These are phyloP conservation scores for Lasioglossum baleicum DNA, from an alignment of 1,140 invertebrate species.

Conservation along the genomic window DNA sequence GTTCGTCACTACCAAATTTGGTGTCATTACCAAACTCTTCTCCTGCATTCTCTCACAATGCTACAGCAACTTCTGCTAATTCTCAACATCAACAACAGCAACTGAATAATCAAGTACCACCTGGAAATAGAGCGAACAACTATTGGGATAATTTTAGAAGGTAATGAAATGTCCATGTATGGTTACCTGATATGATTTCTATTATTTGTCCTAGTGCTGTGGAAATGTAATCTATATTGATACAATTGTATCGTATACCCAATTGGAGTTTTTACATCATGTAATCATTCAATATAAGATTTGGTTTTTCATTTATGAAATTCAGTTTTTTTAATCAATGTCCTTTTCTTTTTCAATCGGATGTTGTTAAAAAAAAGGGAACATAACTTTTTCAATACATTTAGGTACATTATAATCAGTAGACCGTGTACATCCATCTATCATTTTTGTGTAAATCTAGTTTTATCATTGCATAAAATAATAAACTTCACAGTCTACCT, in stretches of 20 bases:
- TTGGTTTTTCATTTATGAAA: slow-evolving; percentile 25
- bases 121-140: slow-evolving; percentile 92
- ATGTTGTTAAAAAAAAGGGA: slow-evolving; percentile 5
- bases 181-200: slow-evolving; percentile 1
- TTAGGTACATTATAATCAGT: slow-evolving; percentile 39
- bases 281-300: slow-evolving; percentile 30
- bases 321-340: slow-evolving; percentile 21
- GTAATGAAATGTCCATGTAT: slow-evolving; percentile 78
- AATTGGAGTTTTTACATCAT: slow-evolving; percentile 11
- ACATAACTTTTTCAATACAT: slow-evolving; percentile 16
- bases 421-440: slow-evolving; percentile 37
- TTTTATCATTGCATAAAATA: slow-evolving; percentile 60
- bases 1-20: slow-evolving; percentile 72
- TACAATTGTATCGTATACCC: slow-evolving; percentile 11
- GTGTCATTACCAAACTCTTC: slow-evolving; percentile 71
- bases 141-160: slow-evolving; percentile 95
- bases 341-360: slow-evolving; percentile 18
- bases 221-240: slow-evolving; percentile 9
- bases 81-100: slow-evolving; percentile 75
- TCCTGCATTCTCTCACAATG: slow-evolving; percentile 55
- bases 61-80: slow-evolving; percentile 48
- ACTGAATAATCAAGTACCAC: slow-evolving; percentile 92
- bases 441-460: slow-evolving; percentile 58
- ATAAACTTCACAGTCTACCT: slow-evolving; percentile 61
- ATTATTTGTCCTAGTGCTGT: slow-evolving; percentile 8